Base-by-base conservation (phyloP, 1,140 invertebrate species). In the Caerostris darwini region DNA sequence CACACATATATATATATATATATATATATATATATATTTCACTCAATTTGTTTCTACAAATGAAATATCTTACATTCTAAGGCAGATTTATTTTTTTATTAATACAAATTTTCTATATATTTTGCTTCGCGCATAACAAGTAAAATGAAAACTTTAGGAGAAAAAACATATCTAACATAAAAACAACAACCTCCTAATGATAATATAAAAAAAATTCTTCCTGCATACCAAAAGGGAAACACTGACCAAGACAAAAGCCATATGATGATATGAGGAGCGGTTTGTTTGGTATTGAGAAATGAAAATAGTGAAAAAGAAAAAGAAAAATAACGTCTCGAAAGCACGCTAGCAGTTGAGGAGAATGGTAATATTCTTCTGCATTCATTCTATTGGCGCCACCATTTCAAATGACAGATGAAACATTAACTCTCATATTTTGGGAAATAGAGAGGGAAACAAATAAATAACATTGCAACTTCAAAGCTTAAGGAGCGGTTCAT, bases 231-330 rank as follows among this genome's bases (percentile, higher is more conserved):
- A 67, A 77, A 71, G 64, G 67, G 6, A 77, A 71, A 56, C 64
- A 54, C 88, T 91, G 57, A 91, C 90, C 90, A 82, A 91, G 90
- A 91, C 90, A 91, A 91, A 91, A 91, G 90, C 69, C 71, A 82
- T 91, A 81, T 90, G 88, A 90, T 69, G 67, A 53, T 50, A 90
- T 61, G 71, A 71, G 90, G 59, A 91, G 61, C 69, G 53, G 64
- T 90, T 77, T 82, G 71, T 82, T 61, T 91, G 50, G 90, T 82
- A 91, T 91, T 91, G 90, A 91, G 34, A 82, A 61, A 82, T 61
- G 67, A 67, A 90, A 77, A 90, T 90, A 90, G 82, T 19, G 90
- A 57, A 61, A 61, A 91, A 91, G 50, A 81, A 81, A 82, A 91
- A 81, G 12, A 64, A 59, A 64, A 88, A 88, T 17, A 61, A 17